Conservation (phyloP, 2,888 invertebrate species). For the Hirudinaria manillensis region DNA sequence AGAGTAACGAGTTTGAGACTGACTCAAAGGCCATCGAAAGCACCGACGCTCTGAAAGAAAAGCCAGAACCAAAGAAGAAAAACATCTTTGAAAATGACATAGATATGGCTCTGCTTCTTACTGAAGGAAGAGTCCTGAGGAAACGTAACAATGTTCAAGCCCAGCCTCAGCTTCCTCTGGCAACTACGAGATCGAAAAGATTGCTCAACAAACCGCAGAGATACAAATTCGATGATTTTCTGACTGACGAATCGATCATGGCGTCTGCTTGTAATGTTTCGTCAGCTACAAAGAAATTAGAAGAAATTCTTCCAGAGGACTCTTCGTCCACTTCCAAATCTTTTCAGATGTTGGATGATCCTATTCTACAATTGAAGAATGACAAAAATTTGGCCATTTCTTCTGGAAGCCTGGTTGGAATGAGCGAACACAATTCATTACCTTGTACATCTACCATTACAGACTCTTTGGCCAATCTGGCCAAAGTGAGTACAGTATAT, state of each 20-base stretch:
- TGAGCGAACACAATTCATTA: no score
- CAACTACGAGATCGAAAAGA: slow-evolving; percentile 9
- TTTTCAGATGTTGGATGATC: no score
- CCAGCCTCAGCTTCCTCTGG: background rate
- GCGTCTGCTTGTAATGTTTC: background rate
- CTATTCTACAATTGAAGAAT: no score
- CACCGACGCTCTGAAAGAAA: background rate
- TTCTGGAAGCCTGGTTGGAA: no score
- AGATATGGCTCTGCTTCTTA: slow-evolving; percentile 26
- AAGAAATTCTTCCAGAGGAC: background rate
- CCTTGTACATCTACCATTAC: no score
- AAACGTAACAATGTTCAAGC: slow-evolving; percentile 12
- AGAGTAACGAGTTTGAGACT: background rate
- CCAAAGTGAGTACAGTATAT: no score
- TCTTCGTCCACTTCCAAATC: background rate
- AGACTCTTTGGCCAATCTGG: no score
- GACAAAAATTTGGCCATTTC: no score
- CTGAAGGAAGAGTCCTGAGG: slow-evolving; percentile 28
- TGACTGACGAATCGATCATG: background rate
- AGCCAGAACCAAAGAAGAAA: background rate
- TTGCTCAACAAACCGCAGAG: slow-evolving; percentile 7
- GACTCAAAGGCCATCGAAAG: background rate
- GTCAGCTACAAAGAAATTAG: no score
- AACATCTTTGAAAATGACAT: slow-evolving; percentile 12
- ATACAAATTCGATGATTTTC: background rate